Evolutionary conservation across 64 coral and sea anemone species (phyloP).

Genomic region (Pocillopora verrucosa): DNA sequence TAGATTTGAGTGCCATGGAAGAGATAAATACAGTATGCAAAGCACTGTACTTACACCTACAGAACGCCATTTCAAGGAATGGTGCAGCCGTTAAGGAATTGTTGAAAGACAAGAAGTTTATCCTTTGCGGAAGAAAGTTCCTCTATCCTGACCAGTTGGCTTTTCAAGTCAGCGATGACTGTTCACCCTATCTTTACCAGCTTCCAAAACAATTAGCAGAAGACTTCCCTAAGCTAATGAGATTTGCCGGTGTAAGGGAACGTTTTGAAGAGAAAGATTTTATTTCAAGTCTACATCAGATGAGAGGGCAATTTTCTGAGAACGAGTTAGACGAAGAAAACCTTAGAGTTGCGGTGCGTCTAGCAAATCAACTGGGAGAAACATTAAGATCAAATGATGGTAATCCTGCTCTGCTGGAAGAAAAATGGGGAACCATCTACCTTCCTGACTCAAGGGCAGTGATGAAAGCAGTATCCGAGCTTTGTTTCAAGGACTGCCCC

Average conservation of each 20-base stretch:
- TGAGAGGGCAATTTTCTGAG: background rate
- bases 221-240: conserved; percentile 53
- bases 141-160: conserved; percentile 46
- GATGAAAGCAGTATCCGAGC: conserved; percentile 20
- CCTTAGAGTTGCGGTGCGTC: conserved; percentile 19
- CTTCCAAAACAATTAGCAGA: background rate
- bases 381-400: background rate
- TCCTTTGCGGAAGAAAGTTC: conserved; percentile 21
- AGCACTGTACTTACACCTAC: conserved; percentile 31
- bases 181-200: conserved; percentile 51
- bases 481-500: conserved; percentile 62
- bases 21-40: conserved; percentile 11
- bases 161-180: conserved; percentile 11
- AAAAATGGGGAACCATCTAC: conserved; percentile 15
- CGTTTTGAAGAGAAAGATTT: conserved; percentile 56
- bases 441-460: conserved; percentile 47
- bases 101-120: conserved; percentile 12
- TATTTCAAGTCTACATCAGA: background rate
- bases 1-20: background rate
- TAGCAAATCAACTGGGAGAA: conserved; percentile 32
- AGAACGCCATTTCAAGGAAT: background rate
- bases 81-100: background rate
- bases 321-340: conserved; percentile 15
- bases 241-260: conserved; percentile 32
- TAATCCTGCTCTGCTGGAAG: background rate